These are phyloP conservation scores for Acrocyrtus sp. DNA, from an alignment of 2,888 invertebrate genomes.

Conservation along the genomic window DNA sequence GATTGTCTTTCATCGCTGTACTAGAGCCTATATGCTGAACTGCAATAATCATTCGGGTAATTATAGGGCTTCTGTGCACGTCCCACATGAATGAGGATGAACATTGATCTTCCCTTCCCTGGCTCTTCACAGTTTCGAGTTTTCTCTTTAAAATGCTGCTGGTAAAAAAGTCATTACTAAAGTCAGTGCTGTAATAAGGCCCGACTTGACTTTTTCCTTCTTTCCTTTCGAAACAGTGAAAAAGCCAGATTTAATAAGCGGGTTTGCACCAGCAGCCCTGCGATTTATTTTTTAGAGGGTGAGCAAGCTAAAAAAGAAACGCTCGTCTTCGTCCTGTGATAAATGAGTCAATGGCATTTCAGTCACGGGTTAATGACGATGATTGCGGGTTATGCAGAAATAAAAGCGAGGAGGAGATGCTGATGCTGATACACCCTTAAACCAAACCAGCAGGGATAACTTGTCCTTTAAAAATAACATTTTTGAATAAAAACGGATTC, in stretches of 20 bases:
- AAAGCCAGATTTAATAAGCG: too few relatives aligned
- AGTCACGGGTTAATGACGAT: constrained; percentile 42
- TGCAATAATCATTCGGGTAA: constrained; percentile 32
- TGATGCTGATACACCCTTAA: constrained; percentile 21
- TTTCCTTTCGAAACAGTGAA: too few relatives aligned
- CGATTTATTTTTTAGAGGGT: too few relatives aligned
- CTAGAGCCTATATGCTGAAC: too few relatives aligned
- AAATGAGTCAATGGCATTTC: constrained; percentile 42
- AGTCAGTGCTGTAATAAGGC: too few relatives aligned
- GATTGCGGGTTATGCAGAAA: constrained; percentile 26
- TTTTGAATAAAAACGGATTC: constrained; percentile 9
- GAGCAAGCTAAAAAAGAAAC: too few relatives aligned
- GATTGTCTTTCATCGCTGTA: too few relatives aligned
- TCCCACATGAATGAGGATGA: constrained; percentile 32
- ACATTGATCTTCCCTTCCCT: background rate
- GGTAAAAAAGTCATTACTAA: too few relatives aligned
- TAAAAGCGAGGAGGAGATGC: background rate
- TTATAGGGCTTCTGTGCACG: constrained; percentile 46
- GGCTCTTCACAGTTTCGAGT: constrained; percentile 7
- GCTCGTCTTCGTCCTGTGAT: constrained; percentile 41
- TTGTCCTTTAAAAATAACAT: constrained; percentile 14
- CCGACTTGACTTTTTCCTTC: too few relatives aligned
- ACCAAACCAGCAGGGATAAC: constrained; percentile 28
- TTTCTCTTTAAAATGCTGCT: constrained; percentile 12
- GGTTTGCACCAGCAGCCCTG: too few relatives aligned